A percentile compares a stretch with the other conserved stretches of the same genome.
phyloP scores from a whole-genome alignment of 2,888 invertebrate species.

The Auanema sp. region DNA sequence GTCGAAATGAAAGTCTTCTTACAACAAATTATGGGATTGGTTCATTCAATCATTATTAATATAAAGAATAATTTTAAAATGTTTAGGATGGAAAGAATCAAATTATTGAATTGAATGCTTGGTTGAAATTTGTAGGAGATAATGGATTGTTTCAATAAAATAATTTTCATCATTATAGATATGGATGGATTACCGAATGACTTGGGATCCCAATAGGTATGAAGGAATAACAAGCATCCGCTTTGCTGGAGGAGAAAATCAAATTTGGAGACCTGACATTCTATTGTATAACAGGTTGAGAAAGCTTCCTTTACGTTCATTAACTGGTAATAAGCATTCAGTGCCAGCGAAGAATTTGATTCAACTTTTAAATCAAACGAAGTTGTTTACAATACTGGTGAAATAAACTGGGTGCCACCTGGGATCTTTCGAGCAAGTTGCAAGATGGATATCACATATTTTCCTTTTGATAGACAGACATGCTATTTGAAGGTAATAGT shows the following conservation, averaged over 20 bases:
- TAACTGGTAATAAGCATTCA: conserved; percentile 2
- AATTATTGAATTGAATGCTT: conserved; percentile 55
- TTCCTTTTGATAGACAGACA: conserved; percentile 54
- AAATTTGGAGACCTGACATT: conserved; percentile 56
- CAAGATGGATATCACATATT: conserved; percentile 54
- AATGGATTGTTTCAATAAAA: conserved; percentile 6
- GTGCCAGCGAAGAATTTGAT: conserved; percentile 56
- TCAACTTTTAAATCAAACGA: conserved; percentile 54
- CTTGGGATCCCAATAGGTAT: conserved; percentile 53
- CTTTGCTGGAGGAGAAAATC: conserved; percentile 48
- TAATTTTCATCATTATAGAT: conserved; percentile 22
- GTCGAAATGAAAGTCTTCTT: conserved; percentile 54
- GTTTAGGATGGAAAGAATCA: conserved; percentile 56
- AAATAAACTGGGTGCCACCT: conserved; percentile 57
- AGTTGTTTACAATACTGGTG: conserved; percentile 54
- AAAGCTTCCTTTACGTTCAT: neutral
- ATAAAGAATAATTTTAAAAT: neutral
- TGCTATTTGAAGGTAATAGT: conserved; percentile 48
- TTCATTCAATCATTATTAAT: conserved; percentile 9
- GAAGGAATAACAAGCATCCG: conserved; percentile 52
- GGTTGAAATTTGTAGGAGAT: conserved; percentile 50
- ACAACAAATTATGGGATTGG: conserved; percentile 52
- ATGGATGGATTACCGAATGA: conserved; percentile 48
- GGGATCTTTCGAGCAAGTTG: conserved; percentile 49
- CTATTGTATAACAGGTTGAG: conserved; percentile 51